These are phyloP conservation scores for Aurelia sp. DNA, from an alignment of 30 jellyfish, hydroid and myxozoan species.

Conservation along the genomic window DNA sequence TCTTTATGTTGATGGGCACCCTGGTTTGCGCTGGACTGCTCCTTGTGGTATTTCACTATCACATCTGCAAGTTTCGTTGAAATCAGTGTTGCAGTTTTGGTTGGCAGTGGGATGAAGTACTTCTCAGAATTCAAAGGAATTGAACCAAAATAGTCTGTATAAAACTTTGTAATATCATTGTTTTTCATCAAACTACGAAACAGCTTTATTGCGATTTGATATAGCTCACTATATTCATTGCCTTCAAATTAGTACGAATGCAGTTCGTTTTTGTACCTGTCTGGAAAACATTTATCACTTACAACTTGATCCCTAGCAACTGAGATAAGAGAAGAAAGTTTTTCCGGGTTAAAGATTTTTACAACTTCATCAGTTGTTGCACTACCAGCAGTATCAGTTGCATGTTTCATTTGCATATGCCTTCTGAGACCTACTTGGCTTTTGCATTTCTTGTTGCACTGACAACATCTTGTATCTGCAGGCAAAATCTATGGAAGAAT, in stretches of 20 bases:
- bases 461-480: too few species aligned
- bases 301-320: background rate
- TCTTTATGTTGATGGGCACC: background rate
- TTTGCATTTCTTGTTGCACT: too few species aligned
- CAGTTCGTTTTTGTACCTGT: background rate
- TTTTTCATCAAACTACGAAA: background rate
- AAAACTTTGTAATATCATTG: background rate
- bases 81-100: background rate
- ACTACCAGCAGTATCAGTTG: too few species aligned
- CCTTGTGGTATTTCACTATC: background rate
- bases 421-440: too few species aligned
- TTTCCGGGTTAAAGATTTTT: too few species aligned
- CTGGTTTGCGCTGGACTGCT: background rate
- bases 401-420: too few species aligned
- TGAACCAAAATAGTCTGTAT: background rate
- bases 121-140: background rate
- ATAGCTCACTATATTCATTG: background rate
- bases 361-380: too few species aligned
- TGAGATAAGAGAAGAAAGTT: background rate
- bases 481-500: too few species aligned
- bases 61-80: background rate
- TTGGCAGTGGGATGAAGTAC: background rate
- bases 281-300: background rate
- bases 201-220: background rate
- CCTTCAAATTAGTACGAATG: background rate